Percentiles rank a stretch among this genome's conserved stretches.
phyloP scores from a whole-genome alignment of 2,113 vertebrate species.

The Platichthys stellatus region DNA sequence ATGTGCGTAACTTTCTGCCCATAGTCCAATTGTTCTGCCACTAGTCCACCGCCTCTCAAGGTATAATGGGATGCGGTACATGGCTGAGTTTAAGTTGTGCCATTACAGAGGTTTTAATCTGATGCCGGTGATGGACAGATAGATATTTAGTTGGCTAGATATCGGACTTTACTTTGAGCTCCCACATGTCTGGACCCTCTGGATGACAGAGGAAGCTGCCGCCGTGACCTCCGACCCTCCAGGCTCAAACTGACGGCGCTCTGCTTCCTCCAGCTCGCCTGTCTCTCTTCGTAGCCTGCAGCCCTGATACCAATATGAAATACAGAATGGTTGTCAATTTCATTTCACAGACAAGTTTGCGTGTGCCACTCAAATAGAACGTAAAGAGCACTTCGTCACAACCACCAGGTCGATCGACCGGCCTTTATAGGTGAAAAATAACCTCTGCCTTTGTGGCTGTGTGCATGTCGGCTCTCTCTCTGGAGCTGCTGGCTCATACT shows the following conservation, averaged over 20 bases:
- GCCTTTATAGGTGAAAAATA: slow-evolving; percentile 36
- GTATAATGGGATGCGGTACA: too few relatives aligned
- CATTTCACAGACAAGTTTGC: slow-evolving; percentile 42
- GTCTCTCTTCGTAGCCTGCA: slow-evolving; percentile 59
- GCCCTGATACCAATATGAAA: slow-evolving; percentile 53
- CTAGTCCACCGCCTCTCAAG: too few relatives aligned
- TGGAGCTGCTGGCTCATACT: slow-evolving; percentile 49
- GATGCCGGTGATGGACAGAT: too few relatives aligned
- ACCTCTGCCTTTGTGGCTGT: slow-evolving; percentile 20
- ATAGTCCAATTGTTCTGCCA: too few relatives aligned
- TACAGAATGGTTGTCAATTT: slow-evolving; percentile 53
- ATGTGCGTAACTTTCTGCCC: too few relatives aligned
- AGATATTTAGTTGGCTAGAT: too few relatives aligned
- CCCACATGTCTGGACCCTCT: slow-evolving; percentile 8
- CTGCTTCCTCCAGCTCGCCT: slow-evolving; percentile 50
- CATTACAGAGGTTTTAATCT: too few relatives aligned
- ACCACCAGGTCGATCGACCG: slow-evolving; percentile 21
- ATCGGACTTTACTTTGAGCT: not conserved
- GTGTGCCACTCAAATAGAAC: slow-evolving; percentile 50
- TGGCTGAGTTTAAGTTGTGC: too few relatives aligned
- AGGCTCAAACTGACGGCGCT: slow-evolving; percentile 64
- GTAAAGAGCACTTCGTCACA: slow-evolving; percentile 12
- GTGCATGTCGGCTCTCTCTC: slow-evolving; percentile 28
- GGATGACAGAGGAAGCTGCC: slow-evolving; percentile 8
- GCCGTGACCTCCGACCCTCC: slow-evolving; percentile 4